Conservation (phyloP, 2,113 vertebrate genomes). For the Thamnophis sirtalis region DNA sequence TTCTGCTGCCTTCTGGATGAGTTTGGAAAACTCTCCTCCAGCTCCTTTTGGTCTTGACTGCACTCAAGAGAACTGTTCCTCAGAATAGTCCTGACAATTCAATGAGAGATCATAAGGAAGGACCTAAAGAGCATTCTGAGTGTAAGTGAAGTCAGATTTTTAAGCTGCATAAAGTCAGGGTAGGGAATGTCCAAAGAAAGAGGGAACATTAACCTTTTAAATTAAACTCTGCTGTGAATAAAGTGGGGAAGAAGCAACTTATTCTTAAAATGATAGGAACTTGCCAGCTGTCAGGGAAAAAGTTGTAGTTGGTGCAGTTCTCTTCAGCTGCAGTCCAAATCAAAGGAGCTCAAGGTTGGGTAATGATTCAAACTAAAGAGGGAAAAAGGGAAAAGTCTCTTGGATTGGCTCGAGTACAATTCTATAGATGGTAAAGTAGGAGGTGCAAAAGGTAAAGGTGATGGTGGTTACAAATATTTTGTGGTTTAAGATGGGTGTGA, state of each 20-base stretch:
- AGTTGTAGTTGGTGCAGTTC: background rate
- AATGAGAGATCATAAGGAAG: constrained; percentile 2
- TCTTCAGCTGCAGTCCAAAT: background rate
- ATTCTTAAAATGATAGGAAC: background rate
- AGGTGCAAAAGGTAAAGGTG: no score
- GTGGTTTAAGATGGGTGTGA: background rate
- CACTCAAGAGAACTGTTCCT: constrained; percentile 1
- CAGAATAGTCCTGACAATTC: background rate
- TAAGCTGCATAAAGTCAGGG: background rate
- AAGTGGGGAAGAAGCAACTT: background rate
- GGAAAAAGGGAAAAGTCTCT: background rate
- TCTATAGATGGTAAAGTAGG: background rate
- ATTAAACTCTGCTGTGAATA: background rate
- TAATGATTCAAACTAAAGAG: background rate
- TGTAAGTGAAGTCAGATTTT: constrained; percentile 14
- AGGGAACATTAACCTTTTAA: background rate
- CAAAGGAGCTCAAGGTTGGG: background rate
- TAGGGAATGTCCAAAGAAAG: background rate
- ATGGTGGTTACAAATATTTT: background rate
- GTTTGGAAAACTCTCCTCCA: background rate
- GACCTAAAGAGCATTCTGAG: constrained; percentile 29
- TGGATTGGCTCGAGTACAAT: background rate
- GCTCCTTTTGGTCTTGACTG: background rate
- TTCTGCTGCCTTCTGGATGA: background rate
- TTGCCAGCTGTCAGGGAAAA: background rate